phyloP scores from a whole-genome alignment of 2,797 vertebrate species.

The Gouania willdenowi region DNA sequence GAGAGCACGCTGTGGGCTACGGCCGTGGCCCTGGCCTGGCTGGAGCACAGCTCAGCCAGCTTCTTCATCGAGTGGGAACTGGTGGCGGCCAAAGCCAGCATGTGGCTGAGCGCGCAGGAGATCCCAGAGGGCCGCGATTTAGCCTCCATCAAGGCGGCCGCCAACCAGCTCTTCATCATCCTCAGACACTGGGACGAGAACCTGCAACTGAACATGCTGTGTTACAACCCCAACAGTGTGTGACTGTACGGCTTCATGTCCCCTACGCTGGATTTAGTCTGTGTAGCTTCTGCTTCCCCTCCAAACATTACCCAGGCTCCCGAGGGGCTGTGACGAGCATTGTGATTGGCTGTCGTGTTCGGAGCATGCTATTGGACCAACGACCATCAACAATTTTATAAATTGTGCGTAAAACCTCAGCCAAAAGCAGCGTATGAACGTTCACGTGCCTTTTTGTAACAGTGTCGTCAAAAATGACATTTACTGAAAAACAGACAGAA shows the following conservation, averaged over 20 bases:
- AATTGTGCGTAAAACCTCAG: too few species aligned
- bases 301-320: constrained; percentile 60
- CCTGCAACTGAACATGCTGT: constrained; percentile 93
- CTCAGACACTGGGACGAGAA: constrained; percentile 97
- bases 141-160: constrained; percentile 79
- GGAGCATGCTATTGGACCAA: constrained; percentile 50
- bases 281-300: constrained; percentile 47
- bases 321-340: constrained; percentile 4
- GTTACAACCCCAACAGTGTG: constrained; percentile 90
- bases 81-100: constrained; percentile 89
- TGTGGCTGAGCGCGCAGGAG: constrained; percentile 84
- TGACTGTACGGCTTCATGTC: constrained; percentile 58
- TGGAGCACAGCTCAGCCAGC: constrained; percentile 94
- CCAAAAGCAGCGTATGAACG: too few species aligned
- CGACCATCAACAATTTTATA: constrained; percentile 15
- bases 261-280: too few species aligned
- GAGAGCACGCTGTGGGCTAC: constrained; percentile 92
- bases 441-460: too few species aligned
- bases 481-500: too few species aligned
- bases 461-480: too few species aligned
- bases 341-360: constrained; percentile 33
- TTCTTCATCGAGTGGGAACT: constrained; percentile 95
- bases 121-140: constrained; percentile 83
- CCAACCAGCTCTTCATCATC: constrained; percentile 95
- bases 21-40: constrained; percentile 89